phyloP scores from a whole-genome alignment of 2,888 invertebrate species.

The Ochropacha duplaris region DNA sequence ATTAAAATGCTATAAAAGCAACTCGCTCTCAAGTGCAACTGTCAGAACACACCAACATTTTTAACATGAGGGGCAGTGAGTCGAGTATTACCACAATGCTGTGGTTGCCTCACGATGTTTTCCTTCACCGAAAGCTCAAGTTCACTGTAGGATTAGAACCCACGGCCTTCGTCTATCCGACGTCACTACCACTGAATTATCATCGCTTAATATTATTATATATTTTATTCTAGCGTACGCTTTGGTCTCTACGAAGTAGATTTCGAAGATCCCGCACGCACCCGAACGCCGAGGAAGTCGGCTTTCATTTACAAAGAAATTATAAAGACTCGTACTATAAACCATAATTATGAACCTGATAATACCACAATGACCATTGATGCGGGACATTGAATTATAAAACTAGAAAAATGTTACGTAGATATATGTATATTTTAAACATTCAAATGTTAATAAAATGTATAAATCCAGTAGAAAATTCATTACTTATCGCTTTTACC shows the following conservation, averaged over 20 bases:
- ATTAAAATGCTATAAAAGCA: no score
- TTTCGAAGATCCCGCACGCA: slow-evolving; percentile 29
- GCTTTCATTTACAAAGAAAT: slow-evolving; percentile 38
- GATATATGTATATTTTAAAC: slow-evolving; percentile 28
- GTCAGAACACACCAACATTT: no score
- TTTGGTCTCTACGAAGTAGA: slow-evolving; percentile 38
- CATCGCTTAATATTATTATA: neutral
- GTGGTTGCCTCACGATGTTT: no score
- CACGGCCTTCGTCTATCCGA: no score
- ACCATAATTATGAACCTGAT: slow-evolving; percentile 31
- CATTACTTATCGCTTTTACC: slow-evolving; percentile 80
- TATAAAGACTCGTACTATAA: slow-evolving; percentile 27
- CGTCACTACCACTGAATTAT: no score
- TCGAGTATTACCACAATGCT: no score
- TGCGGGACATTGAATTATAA: slow-evolving; percentile 10
- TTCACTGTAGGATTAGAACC: no score
- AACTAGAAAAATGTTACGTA: neutral
- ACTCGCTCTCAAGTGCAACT: no score
- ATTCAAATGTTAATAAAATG: slow-evolving; percentile 16
- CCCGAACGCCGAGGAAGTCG: slow-evolving; percentile 33
- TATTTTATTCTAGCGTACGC: slow-evolving; percentile 28
- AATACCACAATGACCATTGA: slow-evolving; percentile 31
- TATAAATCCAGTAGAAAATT: slow-evolving; percentile 17
- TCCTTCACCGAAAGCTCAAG: no score
- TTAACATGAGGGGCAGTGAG: no score